phyloP scores from a whole-genome alignment of 2,888 invertebrate genomes.

The Tenthredo amoena region DNA sequence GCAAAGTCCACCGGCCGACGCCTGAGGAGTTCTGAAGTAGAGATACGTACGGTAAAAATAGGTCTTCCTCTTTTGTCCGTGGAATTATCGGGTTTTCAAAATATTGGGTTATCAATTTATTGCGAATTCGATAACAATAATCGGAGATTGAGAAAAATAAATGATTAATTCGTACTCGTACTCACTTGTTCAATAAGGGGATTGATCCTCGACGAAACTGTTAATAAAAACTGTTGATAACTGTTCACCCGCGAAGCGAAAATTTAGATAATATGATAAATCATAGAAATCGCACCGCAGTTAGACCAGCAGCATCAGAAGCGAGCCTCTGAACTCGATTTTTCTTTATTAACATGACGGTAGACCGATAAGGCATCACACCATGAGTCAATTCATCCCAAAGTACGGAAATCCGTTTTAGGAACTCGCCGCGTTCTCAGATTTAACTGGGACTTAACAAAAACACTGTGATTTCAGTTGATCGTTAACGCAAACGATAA shows the following conservation, averaged over 20 bases:
- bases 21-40: not conserved
- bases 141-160: not conserved
- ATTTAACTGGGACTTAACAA: not conserved
- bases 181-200: not conserved
- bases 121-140: not conserved
- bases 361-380: not conserved
- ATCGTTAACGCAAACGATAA: too few relatives aligned
- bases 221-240: not conserved
- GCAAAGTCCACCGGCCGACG: constrained; percentile 8
- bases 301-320: not conserved
- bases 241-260: constrained; percentile 9
- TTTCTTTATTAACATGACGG: constrained; percentile 2
- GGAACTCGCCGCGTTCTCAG: not conserved
- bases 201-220: constrained; percentile 13
- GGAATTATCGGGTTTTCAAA: not conserved
- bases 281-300: not conserved
- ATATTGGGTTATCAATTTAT: not conserved
- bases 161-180: not conserved
- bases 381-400: constrained; percentile 2
- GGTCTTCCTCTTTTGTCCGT: not conserved
- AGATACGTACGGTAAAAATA: not conserved
- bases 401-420: not conserved
- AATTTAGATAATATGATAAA: not conserved
- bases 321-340: not conserved
- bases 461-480: too few relatives aligned